Base-by-base conservation (phyloP, 2,797 vertebrate genomes). In the Antrozous pallidus region DNA sequence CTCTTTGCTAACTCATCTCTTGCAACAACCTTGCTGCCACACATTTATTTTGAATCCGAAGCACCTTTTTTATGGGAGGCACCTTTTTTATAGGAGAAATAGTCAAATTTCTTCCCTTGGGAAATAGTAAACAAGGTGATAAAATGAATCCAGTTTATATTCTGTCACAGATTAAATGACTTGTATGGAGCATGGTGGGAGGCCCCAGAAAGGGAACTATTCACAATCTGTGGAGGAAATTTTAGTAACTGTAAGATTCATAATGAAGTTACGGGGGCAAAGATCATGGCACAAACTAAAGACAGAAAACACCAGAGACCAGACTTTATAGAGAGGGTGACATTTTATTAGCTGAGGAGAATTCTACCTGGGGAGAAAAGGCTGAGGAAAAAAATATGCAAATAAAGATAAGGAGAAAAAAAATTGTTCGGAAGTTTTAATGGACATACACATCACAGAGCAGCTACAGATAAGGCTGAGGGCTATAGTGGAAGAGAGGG, bases 301-400 rank as follows among this genome's bases (percentile, higher is more conserved):
- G 61, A 73, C 0, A 83, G 86, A 89, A 94, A 93, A 81, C 81
- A 31, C 49, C 9, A 33, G 63, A 63, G 88, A 92, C 51, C 9
- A 69, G 40, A 61, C 18, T 11, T 90, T 49, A 56, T 42, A 74
- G 18, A 87, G 22, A 17, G 49, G n/a, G 28, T 71, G 70, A 84
- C n/a, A 89, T 80, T 84, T 88, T 54, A 96, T 54, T 58, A 81
- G 56, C 87, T 33, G 18, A 83, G 54, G 9, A 78, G 47, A 88
- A 73, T 74, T 85, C 80, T 82, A 77, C 58, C 38, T 11, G 54
- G 33, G 54, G 49, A 90, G 47, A 86, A 74, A 94, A 93, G 26
- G 70, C 9, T 9, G 38, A 80, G 69, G 36, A 0, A 20, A 85
- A 79, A 58, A 69, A 63, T 79, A 65, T 8, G 9, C 2, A 1